Evolutionary conservation across 2,888 invertebrate genomes (phyloP).

Genomic region (Nasonovia ribisnigri): DNA sequence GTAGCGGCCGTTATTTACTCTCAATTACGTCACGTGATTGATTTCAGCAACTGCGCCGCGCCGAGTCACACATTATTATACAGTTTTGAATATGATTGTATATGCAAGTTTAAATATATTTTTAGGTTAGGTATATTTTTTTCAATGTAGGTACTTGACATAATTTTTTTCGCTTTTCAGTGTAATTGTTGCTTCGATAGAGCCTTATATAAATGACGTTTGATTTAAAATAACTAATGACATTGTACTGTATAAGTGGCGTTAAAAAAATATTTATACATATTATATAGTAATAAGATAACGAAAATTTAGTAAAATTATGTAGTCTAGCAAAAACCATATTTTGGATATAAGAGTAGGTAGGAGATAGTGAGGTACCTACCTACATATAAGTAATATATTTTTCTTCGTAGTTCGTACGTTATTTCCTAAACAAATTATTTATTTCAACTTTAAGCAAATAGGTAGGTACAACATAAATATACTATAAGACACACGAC

Average conservation of each 20-base stretch:
- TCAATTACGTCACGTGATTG: too few species aligned
- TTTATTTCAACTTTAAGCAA: neutral
- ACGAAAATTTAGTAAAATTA: neutral
- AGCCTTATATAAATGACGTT: neutral
- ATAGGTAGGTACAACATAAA: neutral
- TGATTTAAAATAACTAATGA: neutral
- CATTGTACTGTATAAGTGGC: neutral
- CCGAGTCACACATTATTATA: too few species aligned
- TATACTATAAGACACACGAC: neutral
- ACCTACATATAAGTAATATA: neutral
- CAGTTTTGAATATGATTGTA: neutral
- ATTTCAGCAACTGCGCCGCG: too few species aligned
- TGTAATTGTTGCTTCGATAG: neutral
- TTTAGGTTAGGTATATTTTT: too few species aligned
- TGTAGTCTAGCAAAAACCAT: neutral
- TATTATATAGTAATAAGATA: neutral
- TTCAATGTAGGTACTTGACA: neutral
- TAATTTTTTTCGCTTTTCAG: neutral
- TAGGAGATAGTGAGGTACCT: too few species aligned
- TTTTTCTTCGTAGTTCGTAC: neutral
- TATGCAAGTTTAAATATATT: neutral
- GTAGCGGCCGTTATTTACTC: too few species aligned
- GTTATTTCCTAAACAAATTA: neutral
- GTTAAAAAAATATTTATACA: neutral
- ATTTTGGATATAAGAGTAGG: neutral